phyloP scores from a whole-genome alignment of 1,140 invertebrate species.

The Subanguina moxae region DNA sequence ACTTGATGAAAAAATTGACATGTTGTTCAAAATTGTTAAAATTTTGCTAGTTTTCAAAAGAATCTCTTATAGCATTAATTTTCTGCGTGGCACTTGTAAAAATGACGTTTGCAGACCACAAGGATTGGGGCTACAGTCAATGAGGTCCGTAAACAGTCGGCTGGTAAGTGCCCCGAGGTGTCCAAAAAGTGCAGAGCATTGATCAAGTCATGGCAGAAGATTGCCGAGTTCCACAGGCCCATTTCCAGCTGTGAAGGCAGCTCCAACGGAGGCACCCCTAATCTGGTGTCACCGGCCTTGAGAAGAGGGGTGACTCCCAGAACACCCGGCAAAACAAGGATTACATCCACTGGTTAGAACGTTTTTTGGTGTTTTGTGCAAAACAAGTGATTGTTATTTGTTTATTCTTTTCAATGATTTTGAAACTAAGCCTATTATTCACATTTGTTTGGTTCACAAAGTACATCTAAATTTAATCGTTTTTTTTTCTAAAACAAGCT shows the following conservation, averaged over 20 bases:
- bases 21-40: background rate
- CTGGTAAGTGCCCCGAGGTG: conserved; percentile 29
- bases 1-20: no score
- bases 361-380: background rate
- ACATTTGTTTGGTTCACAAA: no score
- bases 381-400: background rate
- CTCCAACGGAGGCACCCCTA: conserved; percentile 33
- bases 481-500: no score
- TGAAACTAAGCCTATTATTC: no score
- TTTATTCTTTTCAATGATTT: background rate
- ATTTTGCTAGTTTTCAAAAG: background rate
- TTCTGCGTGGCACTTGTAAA: background rate
- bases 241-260: conserved; percentile 39
- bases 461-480: no score
- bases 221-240: conserved; percentile 30
- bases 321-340: conserved; percentile 29
- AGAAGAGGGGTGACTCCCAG: conserved; percentile 39
- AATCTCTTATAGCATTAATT: background rate
- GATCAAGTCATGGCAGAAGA: conserved; percentile 42
- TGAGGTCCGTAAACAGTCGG: conserved; percentile 35
- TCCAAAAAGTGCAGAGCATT: conserved; percentile 39
- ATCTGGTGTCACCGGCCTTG: conserved; percentile 40
- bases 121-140: conserved; percentile 36
- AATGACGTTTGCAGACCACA: conserved; percentile 20
- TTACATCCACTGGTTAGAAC: conserved; percentile 26